These are phyloP conservation scores for Periparus ater DNA, from an alignment of 2,797 vertebrate species.

Conservation along the genomic window DNA sequence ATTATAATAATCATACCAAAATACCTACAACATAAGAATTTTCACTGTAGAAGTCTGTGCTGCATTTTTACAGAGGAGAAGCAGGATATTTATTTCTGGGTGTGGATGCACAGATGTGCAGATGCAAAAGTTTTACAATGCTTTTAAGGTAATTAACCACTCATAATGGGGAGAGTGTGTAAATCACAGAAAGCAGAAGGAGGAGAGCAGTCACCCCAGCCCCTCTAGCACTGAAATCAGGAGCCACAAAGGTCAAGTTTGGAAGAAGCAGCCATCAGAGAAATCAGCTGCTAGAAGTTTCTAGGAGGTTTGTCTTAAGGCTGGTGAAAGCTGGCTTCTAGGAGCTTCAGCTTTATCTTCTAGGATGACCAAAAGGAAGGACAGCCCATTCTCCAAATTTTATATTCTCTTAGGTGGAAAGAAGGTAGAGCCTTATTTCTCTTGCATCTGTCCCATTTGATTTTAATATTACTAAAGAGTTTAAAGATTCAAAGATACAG, in stretches of 20 bases:
- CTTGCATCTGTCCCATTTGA: background rate
- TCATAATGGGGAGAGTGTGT: background rate
- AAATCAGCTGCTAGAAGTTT: background rate
- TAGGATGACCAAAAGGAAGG: background rate
- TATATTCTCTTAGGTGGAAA: background rate
- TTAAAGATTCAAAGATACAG: background rate
- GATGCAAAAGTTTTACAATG: background rate
- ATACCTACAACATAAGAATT: background rate
- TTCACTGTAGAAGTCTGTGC: background rate
- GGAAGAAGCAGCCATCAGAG: background rate
- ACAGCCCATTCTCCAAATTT: background rate
- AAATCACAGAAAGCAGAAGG: background rate
- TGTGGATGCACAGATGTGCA: background rate
- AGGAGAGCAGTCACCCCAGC: background rate
- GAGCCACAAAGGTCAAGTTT: background rate
- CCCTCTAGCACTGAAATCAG: background rate
- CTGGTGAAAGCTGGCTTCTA: background rate
- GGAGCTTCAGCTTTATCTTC: background rate
- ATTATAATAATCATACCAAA: background rate
- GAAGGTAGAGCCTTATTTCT: background rate
- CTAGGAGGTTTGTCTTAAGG: background rate
- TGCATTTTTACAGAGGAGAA: background rate
- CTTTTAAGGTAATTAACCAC: background rate
- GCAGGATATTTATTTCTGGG: background rate
- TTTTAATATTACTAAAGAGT: background rate